Conservation (phyloP, 2,113 vertebrate species). For the Tachycineta bicolor region DNA sequence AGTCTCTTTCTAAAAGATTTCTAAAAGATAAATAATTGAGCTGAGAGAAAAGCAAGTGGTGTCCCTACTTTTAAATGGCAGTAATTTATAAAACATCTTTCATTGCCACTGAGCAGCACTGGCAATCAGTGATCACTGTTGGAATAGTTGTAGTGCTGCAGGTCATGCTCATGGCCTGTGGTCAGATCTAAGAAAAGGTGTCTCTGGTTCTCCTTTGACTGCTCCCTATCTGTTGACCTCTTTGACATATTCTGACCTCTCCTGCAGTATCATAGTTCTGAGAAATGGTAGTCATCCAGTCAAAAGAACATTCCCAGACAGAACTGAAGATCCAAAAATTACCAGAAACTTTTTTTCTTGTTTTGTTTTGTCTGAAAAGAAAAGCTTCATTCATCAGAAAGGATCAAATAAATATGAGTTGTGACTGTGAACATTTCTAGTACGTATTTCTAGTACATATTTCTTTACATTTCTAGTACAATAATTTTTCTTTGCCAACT, state of each 20-base stretch:
- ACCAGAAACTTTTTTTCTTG: background rate
- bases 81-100: background rate
- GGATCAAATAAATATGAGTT: background rate
- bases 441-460: too few relatives aligned
- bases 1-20: background rate
- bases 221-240: background rate
- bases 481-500: background rate
- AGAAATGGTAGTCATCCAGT: background rate
- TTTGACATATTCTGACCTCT: background rate
- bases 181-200: background rate
- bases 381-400: background rate
- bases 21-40: background rate
- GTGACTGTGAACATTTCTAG: background rate
- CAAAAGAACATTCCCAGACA: background rate
- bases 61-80: background rate
- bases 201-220: background rate
- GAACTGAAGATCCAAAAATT: background rate
- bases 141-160: background rate
- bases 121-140: background rate
- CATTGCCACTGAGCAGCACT: background rate
- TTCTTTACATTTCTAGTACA: background rate
- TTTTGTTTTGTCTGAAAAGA: background rate
- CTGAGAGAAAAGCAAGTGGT: background rate
- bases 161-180: background rate
- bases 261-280: background rate